Evolutionary conservation across 2,113 vertebrate species (phyloP), one percentile per base, ranked within the genome.

Genomic region (Eretmochelys imbricata): DNA sequence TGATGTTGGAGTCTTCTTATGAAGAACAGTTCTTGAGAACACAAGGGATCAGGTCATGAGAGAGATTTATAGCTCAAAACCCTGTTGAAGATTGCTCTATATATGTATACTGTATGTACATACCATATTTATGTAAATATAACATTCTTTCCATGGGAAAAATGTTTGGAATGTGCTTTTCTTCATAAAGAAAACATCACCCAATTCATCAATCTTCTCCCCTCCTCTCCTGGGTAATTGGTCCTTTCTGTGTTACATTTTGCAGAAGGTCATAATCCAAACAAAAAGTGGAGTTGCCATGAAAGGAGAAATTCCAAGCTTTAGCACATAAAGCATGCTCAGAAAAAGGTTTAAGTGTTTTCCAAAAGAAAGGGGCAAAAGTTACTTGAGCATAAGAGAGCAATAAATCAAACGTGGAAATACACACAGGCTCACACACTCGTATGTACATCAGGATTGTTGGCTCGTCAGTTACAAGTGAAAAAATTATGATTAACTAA

Each of bases 61-160:
- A 89, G 59, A 94, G 57, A 90, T 89, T 42, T 79, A 89, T 54
- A 69, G 10, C 59, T 93, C 31, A 81, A 82, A 92, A 83, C 92
- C 79, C 75, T 92, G n/a, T 54, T 93, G 57, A 96, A 78, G 84
- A 82, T 94, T 92, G 91, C 55, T 82, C 51, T 88, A 38, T 95
- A 84, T 84, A 55, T 48, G 81, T 82, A 78, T 69, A 5, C 48
- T 11, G 10, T 88, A 38, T 80, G 69, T 85, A 57, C 87, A 89
- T 22, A 50, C 49, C 3, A 78, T 84, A 4, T 88, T 95, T 82
- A 89, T 93, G 46, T 75, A 95, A 91, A 96, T 82, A 83, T 24
- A 94, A 59, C 89, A 35, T 91, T 97, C 91, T 91, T 96, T 89
- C 89, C 93, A 91, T 96, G 97, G 93, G 96, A 97, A 97, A 98